phyloP scores from a whole-genome alignment of 2,888 invertebrate species.

The Hyppa rectilinea region DNA sequence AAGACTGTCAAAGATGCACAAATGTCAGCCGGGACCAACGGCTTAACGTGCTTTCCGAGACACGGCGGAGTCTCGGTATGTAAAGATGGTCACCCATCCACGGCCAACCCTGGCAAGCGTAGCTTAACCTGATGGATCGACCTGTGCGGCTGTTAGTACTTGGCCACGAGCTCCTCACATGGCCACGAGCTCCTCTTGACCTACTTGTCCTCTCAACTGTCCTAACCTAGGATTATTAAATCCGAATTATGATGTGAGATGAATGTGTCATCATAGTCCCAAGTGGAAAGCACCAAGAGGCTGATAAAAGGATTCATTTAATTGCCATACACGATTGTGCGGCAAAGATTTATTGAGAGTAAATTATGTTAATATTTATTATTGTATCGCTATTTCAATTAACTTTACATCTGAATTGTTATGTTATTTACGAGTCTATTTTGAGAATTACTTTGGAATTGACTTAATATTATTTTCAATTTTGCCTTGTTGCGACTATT shows the following conservation, averaged over 20 bases:
- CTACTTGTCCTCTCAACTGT: no score
- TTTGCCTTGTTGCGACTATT: not conserved
- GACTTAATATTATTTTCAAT: not conserved
- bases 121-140: no score
- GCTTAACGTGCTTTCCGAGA: no score
- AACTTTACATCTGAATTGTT: slow-evolving; percentile 63
- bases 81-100: no score
- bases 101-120: no score
- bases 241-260: not conserved
- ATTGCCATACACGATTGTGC: slow-evolving; percentile 78
- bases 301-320: slow-evolving; percentile 78
- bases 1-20: no score
- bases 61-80: no score
- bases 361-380: slow-evolving; percentile 80
- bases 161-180: no score
- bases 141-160: no score
- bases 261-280: not conserved
- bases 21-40: no score
- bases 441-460: slow-evolving; percentile 26
- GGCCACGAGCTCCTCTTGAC: no score
- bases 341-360: slow-evolving; percentile 76
- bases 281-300: slow-evolving; percentile 54
- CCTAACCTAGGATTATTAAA: no score
- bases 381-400: slow-evolving; percentile 69
- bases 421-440: slow-evolving; percentile 54